Percentiles rank a stretch among this genome's conserved stretches.
Conservation (phyloP, 2,113 vertebrate species). For the Hymenochirus boettgeri region DNA sequence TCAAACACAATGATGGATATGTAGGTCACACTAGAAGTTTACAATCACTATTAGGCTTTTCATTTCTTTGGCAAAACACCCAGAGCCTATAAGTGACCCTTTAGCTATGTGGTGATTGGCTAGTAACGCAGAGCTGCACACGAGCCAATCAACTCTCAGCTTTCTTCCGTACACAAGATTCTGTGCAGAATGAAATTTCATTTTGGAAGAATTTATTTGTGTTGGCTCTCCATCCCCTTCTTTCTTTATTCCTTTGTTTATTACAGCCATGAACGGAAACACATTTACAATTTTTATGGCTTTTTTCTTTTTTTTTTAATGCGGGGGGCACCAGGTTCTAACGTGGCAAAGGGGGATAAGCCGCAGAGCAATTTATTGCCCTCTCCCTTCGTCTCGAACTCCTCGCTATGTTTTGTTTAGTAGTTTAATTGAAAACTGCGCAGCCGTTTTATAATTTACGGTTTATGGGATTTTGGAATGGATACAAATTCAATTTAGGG, state of each 20-base stretch:
- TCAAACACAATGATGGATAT: too few relatives aligned
- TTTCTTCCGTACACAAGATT: too few relatives aligned
- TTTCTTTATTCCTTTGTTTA: conserved; percentile 5
- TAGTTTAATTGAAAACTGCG: conserved; percentile 38
- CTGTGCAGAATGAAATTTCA: too few relatives aligned
- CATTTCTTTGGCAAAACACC: too few relatives aligned
- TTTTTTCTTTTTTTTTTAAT: conserved; percentile 7
- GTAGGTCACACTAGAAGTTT: too few relatives aligned
- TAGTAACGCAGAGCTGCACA: too few relatives aligned
- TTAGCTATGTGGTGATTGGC: too few relatives aligned
- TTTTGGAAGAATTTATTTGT: too few relatives aligned
- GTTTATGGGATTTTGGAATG: conserved; percentile 46
- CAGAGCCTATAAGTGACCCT: too few relatives aligned
- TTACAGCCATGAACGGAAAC: conserved; percentile 25
- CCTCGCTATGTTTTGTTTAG: conserved; percentile 15
- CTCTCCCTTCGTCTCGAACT: background rate
- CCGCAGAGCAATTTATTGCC: conserved; percentile 10
- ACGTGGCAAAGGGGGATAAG: conserved; percentile 1
- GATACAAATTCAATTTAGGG: conserved; percentile 53
- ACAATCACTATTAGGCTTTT: too few relatives aligned
- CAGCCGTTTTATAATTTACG: conserved; percentile 58
- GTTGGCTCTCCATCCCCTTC: background rate
- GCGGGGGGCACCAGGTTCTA: background rate
- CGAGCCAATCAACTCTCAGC: too few relatives aligned
- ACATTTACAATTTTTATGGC: conserved; percentile 3